Base-by-base conservation (phyloP, 2,888 invertebrate genomes). In the Choreutis nemorana region DNA sequence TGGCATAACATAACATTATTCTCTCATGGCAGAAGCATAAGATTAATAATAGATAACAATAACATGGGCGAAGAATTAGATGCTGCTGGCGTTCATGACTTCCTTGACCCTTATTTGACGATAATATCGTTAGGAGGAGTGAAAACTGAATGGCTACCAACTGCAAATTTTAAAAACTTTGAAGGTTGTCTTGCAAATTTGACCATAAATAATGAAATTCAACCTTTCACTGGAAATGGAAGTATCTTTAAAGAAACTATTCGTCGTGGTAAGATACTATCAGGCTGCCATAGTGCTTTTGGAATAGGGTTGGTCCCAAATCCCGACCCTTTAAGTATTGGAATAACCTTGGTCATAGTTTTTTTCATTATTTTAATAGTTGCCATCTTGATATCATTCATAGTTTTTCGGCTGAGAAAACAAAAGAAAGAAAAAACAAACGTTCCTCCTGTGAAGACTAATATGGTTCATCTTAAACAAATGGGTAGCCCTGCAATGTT, bases 141-240 rank as follows among this genome's bases (percentile, higher is more conserved):
- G 0, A 83, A 84, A 47, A 64, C 82, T 11, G 86, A 86, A 44
- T 78, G 83, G 45, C 79, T 87, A 40, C 79, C 81, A 22, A 79
- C 81, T 32, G 51, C 61, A 7, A 63, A 68, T 26, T 81, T 83
- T 8, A 75, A 78, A 55, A 87, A 83, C 42, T 96, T 95, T 55
- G 89, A 90, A 65, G 97, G 97, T 2, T 97, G 97, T 50, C 70
- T 97, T 34, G 88, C 90, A 0, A 93, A 94, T 55, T 91, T 97
- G 53, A 87, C 89, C 2, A 83, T 97, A 11, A 94, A 97, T 54
- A 89, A 89, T 47, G 91, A 95, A 70, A 81, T 93, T 22, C 93
- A 96, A 57, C 93, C 96, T 0, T 87, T 96, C 55, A 90, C 88
- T 52, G 94, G 94, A 1, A 88, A 91, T 2, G 94, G 94, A 31